These are phyloP conservation scores for Drosophila lowei DNA, from an alignment of 1,140 invertebrate species.

Conservation along the genomic window DNA sequence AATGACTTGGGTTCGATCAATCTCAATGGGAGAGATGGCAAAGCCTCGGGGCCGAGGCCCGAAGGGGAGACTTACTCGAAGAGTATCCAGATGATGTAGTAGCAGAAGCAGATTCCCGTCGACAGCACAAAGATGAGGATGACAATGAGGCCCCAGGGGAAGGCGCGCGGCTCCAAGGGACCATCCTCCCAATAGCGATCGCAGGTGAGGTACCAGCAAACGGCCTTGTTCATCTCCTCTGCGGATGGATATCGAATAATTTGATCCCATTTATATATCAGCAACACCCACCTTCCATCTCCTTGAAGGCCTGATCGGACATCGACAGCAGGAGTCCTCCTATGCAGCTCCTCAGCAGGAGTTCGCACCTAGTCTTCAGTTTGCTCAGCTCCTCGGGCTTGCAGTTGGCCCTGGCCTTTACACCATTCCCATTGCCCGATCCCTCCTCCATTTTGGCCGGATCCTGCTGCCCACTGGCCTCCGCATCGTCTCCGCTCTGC, in stretches of 20 bases:
- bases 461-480: constrained; percentile 57
- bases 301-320: constrained; percentile 91
- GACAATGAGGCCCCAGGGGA: constrained; percentile 90
- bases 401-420: constrained; percentile 91
- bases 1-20: constrained; percentile 81
- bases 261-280: not conserved
- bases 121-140: constrained; percentile 90
- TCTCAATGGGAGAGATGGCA: constrained; percentile 55
- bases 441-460: constrained; percentile 30
- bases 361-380: constrained; percentile 88
- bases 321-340: constrained; percentile 90
- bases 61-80: constrained; percentile 90
- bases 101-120: constrained; percentile 92
- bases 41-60: constrained; percentile 6
- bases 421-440: constrained; percentile 83
- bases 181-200: constrained; percentile 95
- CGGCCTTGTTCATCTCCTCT: constrained; percentile 93
- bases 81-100: constrained; percentile 94
- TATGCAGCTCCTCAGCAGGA: constrained; percentile 87
- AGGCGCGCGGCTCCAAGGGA: constrained; percentile 88
- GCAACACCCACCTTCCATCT: constrained; percentile 89
- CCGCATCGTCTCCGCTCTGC: constrained; percentile 39
- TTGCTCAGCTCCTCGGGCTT: constrained; percentile 91
- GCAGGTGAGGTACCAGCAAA: constrained; percentile 96
- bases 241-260: not conserved